These are phyloP conservation scores for Scolopax rusticola DNA, from an alignment of 2,797 vertebrate species.

Conservation along the genomic window DNA sequence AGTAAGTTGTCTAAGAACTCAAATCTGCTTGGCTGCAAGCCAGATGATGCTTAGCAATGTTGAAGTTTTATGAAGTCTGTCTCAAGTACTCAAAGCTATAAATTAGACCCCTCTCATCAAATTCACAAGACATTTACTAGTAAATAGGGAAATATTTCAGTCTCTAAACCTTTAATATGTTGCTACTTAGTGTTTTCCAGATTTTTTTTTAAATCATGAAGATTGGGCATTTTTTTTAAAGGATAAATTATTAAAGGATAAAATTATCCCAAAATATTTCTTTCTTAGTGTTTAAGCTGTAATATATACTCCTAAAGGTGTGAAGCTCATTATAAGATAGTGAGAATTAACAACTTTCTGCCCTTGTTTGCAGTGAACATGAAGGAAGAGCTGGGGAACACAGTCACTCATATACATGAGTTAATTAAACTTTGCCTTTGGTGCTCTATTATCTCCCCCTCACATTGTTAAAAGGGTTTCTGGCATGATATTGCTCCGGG, in stretches of 20 bases:
- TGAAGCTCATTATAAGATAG: neutral
- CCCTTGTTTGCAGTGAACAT: neutral
- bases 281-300: neutral
- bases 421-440: conserved; percentile 56
- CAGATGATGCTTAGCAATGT: neutral
- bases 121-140: neutral
- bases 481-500: conserved; percentile 7
- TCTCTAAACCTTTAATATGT: neutral
- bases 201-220: neutral
- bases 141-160: neutral
- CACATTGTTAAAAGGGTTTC: conserved; percentile 27
- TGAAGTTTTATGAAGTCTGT: neutral
- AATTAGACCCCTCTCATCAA: neutral
- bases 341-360: neutral
- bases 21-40: neutral
- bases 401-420: neutral
- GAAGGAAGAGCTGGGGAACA: neutral
- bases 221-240: rapidly evolving
- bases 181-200: neutral
- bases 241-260: neutral
- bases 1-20: neutral
- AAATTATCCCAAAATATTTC: neutral
- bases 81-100: neutral
- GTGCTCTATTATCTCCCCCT: conserved; percentile 28
- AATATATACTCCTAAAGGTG: neutral